Percentiles rank a stretch among this genome's conserved stretches.
phyloP scores from a whole-genome alignment of 23 tunicate species.

The Phallusia fumigata region DNA sequence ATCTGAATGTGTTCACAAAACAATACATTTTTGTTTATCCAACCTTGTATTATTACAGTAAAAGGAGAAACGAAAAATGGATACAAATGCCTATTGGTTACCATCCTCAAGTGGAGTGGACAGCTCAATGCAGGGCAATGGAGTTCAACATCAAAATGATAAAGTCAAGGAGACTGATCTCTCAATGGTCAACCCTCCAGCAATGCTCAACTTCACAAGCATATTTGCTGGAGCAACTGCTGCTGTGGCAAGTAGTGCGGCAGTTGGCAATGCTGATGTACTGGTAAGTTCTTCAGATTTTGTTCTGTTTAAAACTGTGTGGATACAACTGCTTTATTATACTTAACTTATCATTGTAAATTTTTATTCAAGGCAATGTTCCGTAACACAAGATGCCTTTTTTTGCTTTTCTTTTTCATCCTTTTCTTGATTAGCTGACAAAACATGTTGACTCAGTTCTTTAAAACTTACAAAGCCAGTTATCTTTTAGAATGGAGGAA shows the following conservation, averaged over 20 bases:
- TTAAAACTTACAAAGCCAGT: neutral
- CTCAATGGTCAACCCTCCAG: conserved; percentile 48
- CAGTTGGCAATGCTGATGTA: conserved; percentile 16
- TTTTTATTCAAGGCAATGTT: no score
- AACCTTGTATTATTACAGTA: no score
- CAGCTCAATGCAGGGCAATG: conserved; percentile 12
- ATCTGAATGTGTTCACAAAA: no score
- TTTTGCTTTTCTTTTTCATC: no score
- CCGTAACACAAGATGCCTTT: no score
- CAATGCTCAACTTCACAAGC: conserved; percentile 75
- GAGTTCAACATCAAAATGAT: conserved; percentile 2
- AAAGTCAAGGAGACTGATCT: conserved; percentile 58
- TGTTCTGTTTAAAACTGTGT: neutral
- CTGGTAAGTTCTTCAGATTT: conserved; percentile 17
- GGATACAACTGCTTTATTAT: no score
- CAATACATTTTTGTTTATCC: no score
- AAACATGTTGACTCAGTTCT: neutral
- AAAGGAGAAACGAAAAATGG: neutral
- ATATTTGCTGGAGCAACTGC: conserved; percentile 93
- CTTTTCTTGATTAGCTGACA: no score
- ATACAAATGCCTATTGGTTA: conserved; percentile 37
- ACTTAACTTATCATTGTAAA: no score
- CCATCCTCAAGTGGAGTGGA: conserved; percentile 13
- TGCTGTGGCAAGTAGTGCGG: conserved; percentile 62
- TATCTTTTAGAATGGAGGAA: conserved; percentile 18